phyloP scores from a whole-genome alignment of 2,113 vertebrate genomes.

The Ptilorrhoa leucosticta region DNA sequence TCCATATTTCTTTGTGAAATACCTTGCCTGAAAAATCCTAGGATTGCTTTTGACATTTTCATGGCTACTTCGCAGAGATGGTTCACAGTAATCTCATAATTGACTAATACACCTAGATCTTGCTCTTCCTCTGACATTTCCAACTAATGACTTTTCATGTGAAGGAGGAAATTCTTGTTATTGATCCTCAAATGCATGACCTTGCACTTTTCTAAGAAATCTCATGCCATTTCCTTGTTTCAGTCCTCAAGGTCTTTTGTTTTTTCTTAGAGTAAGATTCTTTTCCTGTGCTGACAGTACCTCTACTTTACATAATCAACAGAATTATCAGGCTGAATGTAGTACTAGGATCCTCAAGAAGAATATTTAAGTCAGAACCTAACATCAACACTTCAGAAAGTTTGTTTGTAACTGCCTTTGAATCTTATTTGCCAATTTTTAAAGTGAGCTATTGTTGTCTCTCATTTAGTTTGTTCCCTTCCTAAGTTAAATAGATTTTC shows the following conservation, averaged over 20 bases:
- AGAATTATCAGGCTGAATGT: neutral
- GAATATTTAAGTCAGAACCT: neutral
- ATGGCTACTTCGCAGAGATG: slow-evolving; percentile 49
- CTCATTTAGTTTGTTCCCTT: neutral
- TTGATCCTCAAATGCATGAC: slow-evolving; percentile 35
- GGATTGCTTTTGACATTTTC: slow-evolving; percentile 66
- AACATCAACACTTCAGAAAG: neutral
- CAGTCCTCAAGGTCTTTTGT: neutral
- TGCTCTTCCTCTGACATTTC: slow-evolving; percentile 58
- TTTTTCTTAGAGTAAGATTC: neutral
- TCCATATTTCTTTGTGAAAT: slow-evolving; percentile 64
- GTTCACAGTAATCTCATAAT: slow-evolving; percentile 56
- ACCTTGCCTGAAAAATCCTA: slow-evolving; percentile 47
- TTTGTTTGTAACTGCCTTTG: neutral
- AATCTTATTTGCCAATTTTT: neutral
- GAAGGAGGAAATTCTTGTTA: slow-evolving; percentile 31
- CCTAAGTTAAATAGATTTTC: neutral
- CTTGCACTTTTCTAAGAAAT: slow-evolving; percentile 21
- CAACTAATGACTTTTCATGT: slow-evolving; percentile 41
- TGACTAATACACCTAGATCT: slow-evolving; percentile 56
- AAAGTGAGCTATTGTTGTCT: neutral
- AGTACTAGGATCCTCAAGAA: neutral
- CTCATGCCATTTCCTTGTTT: neutral
- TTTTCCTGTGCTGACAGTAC: neutral
- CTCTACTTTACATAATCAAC: neutral